phyloP scores from a whole-genome alignment of 2,888 invertebrate genomes.

The Tenthredo amoena region DNA sequence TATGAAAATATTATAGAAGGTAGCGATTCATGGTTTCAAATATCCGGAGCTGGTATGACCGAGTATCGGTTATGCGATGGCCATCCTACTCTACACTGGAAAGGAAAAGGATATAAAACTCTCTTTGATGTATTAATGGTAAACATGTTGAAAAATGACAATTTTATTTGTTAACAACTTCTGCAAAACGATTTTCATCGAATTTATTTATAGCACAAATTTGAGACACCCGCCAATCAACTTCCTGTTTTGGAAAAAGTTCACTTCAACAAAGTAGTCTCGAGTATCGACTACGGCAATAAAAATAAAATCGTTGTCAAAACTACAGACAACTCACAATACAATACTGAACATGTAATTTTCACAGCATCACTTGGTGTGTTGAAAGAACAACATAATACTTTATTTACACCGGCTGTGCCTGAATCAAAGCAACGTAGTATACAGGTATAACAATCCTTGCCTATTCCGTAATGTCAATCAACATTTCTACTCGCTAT shows the following conservation, averaged over 20 bases:
- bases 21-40: conserved; percentile 83
- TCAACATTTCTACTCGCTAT: not conserved
- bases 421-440: conserved; percentile 80
- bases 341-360: conserved; percentile 83
- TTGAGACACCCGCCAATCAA: conserved; percentile 77
- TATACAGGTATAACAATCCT: conserved; percentile 77
- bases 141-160: conserved; percentile 62
- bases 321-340: conserved; percentile 81
- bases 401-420: conserved; percentile 82
- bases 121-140: conserved; percentile 86
- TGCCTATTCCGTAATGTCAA: not conserved
- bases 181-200: conserved; percentile 11
- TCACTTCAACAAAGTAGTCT: conserved; percentile 80
- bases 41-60: conserved; percentile 83
- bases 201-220: conserved; percentile 78
- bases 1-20: conserved; percentile 80
- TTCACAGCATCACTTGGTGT: conserved; percentile 85
- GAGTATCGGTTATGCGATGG: conserved; percentile 87
- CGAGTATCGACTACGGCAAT: conserved; percentile 79
- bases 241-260: conserved; percentile 78
- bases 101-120: conserved; percentile 84
- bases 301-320: conserved; percentile 79
- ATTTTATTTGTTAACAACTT: conserved; percentile 37
- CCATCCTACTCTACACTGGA: conserved; percentile 86
- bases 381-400: conserved; percentile 81